A percentile compares a stretch with the other conserved stretches of the same genome.
These are phyloP conservation scores for Spatulosminthurus flaviceps DNA, from an alignment of 2,888 invertebrate genomes.

Conservation along the genomic window DNA sequence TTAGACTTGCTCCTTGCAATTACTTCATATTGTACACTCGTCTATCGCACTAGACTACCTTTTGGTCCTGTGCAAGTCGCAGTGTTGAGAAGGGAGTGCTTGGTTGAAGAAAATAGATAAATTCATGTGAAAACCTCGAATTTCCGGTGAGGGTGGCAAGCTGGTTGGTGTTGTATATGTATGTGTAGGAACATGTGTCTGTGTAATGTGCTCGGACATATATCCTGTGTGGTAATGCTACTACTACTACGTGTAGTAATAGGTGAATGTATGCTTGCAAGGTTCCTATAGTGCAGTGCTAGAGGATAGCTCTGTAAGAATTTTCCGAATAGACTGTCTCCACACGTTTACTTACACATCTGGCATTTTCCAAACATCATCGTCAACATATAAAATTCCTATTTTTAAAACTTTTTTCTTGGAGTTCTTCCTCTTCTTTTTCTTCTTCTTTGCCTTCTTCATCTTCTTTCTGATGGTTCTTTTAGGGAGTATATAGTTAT, in stretches of 20 bases:
- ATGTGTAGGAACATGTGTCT: background rate
- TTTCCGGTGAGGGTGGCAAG: conserved; percentile 46
- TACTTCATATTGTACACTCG: no score
- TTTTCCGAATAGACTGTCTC: background rate
- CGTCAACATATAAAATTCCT: conserved; percentile 38
- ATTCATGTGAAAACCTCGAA: conserved; percentile 48
- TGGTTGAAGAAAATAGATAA: conserved; percentile 36
- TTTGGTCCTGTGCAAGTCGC: no score
- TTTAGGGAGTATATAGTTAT: background rate
- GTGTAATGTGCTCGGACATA: background rate
- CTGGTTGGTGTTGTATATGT: background rate
- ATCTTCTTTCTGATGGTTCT: background rate
- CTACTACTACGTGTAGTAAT: no score
- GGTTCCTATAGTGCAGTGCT: no score
- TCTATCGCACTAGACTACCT: no score
- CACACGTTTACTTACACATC: conserved; percentile 21
- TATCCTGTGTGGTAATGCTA: background rate
- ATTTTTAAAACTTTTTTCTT: conserved; percentile 41
- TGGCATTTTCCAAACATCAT: conserved; percentile 34
- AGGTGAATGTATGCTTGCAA: no score
- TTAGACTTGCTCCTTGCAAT: no score
- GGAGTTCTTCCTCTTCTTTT: conserved; percentile 8
- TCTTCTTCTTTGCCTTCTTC: background rate
- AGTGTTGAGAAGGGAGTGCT: conserved; percentile 40
- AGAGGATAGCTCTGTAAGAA: no score